Conservation (phyloP, 1,140 invertebrate species). For the Thalassaphorura encarpata region DNA sequence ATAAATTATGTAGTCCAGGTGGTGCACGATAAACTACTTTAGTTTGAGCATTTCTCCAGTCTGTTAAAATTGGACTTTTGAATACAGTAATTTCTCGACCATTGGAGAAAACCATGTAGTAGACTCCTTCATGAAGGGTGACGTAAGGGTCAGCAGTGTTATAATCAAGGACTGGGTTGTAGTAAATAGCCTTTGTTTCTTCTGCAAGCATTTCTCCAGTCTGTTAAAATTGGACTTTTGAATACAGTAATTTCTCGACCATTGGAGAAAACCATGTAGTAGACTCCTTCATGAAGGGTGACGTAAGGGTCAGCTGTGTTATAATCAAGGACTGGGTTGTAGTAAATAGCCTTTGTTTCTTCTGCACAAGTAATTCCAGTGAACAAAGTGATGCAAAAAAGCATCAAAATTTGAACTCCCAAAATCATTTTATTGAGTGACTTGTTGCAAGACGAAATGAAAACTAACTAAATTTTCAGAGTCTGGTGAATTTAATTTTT, state of each 20-base stretch:
- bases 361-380: constrained; percentile 19
- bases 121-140: constrained; percentile 35
- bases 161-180: constrained; percentile 18
- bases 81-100: constrained; percentile 37
- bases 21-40: constrained; percentile 10
- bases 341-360: constrained; percentile 5
- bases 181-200: constrained; percentile 5
- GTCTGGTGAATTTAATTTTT: no score
- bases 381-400: no score
- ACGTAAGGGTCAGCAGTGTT: constrained; percentile 15
- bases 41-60: constrained; percentile 21
- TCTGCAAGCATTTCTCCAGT: constrained; percentile 24
- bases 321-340: constrained; percentile 18
- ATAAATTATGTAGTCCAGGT: constrained; percentile 4
- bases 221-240: constrained; percentile 37
- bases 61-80: constrained; percentile 37
- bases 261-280: constrained; percentile 30
- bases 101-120: constrained; percentile 30
- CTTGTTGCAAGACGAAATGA: no score
- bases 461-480: no score
- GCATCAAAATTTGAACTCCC: no score
- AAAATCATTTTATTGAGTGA: no score
- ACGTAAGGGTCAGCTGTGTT: constrained; percentile 15
- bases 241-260: constrained; percentile 37
- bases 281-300: constrained; percentile 35